These are phyloP conservation scores for Gobionotothen gibberifrons DNA, from an alignment of 2,797 vertebrate species.

Conservation along the genomic window DNA sequence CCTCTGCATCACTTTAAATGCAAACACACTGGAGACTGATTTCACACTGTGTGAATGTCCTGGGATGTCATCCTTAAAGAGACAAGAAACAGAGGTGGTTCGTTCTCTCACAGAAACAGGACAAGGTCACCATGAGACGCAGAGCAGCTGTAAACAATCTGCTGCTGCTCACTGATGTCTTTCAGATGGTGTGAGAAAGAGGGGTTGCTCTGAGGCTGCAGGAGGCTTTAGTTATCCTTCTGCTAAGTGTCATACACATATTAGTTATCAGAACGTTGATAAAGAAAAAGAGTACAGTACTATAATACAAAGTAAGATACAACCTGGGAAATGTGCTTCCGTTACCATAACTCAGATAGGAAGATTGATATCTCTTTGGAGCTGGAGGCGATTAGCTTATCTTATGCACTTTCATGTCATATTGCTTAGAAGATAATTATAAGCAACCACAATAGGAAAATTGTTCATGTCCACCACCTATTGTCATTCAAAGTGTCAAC, in stretches of 20 bases:
- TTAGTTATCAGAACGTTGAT: slow-evolving; percentile 7
- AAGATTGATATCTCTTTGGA: no score
- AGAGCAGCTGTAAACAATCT: slow-evolving; percentile 72
- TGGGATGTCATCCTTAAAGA: slow-evolving; percentile 28
- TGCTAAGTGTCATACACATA: slow-evolving; percentile 14
- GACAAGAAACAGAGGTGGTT: slow-evolving; percentile 56
- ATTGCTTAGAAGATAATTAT: neutral
- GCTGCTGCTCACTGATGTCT: slow-evolving; percentile 40
- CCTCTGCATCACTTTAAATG: slow-evolving; percentile 56
- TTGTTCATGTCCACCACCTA: neutral
- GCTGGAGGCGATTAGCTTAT: no score
- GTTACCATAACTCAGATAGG: no score
- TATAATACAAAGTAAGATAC: neutral
- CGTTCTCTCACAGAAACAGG: slow-evolving; percentile 19
- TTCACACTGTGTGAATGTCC: slow-evolving; percentile 17
- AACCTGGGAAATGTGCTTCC: neutral
- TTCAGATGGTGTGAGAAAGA: slow-evolving; percentile 64
- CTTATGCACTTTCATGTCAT: neutral
- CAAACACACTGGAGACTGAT: slow-evolving; percentile 16
- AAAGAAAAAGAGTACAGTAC: no score
- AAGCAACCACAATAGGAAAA: neutral
- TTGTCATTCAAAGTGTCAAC: neutral
- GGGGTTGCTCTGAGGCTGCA: slow-evolving; percentile 30
- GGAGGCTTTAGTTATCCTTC: slow-evolving; percentile 33
- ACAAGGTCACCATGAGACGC: slow-evolving; percentile 56